Conservation (phyloP, 2,888 invertebrate species). For the Lochmaea crataegi region DNA sequence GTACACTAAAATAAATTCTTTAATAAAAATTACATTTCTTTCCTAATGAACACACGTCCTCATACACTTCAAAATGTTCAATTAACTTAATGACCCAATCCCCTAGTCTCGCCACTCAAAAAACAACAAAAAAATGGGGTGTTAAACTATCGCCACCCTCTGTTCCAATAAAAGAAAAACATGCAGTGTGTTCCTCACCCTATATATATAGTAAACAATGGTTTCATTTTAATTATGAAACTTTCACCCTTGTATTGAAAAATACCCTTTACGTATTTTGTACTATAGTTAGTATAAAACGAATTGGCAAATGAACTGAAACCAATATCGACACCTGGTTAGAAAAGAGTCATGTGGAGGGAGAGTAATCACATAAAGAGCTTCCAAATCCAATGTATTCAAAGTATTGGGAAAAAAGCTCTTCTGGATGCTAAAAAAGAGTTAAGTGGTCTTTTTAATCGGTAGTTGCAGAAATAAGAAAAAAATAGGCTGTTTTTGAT, state of each 20-base stretch:
- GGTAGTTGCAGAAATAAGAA: too few relatives aligned
- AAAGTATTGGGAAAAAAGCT: too few relatives aligned
- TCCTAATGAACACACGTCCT: not conserved
- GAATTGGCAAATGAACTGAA: conserved; percentile 7
- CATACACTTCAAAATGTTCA: conserved; percentile 23
- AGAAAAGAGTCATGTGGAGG: too few relatives aligned
- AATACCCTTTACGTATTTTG: not conserved
- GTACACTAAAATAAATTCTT: not conserved
- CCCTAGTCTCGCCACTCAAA: conserved; percentile 10
- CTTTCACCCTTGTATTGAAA: conserved; percentile 21
- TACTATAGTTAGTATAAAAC: conserved; percentile 9
- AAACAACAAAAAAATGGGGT: conserved; percentile 26
- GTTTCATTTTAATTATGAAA: conserved; percentile 30
- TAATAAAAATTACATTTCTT: not conserved
- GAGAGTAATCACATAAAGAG: too few relatives aligned
- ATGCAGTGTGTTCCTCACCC: conserved; percentile 16
- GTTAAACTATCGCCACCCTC: conserved; percentile 34
- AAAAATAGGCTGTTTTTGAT: too few relatives aligned
- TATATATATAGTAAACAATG: conserved; percentile 23
- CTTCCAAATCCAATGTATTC: too few relatives aligned
- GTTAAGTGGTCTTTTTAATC: too few relatives aligned
- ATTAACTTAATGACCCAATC: conserved; percentile 22
- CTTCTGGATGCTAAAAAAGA: too few relatives aligned
- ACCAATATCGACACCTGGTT: not conserved
- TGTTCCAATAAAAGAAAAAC: conserved; percentile 26